These are phyloP conservation scores for Drosophila mettleri DNA, from an alignment of 2,888 invertebrate species.

Conservation along the genomic window DNA sequence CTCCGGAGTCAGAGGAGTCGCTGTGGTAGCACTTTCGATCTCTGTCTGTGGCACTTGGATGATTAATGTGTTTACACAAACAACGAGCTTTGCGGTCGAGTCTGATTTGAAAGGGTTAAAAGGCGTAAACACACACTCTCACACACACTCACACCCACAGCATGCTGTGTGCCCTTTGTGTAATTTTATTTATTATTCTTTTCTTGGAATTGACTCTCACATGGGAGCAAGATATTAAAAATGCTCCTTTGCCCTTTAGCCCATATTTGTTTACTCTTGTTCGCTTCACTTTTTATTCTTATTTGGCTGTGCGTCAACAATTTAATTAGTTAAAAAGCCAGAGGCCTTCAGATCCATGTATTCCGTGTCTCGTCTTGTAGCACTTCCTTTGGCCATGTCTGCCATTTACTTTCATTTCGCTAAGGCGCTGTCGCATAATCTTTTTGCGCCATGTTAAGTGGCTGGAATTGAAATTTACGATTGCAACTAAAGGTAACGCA, in stretches of 20 bases:
- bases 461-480: slow-evolving; percentile 79
- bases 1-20: slow-evolving; percentile 19
- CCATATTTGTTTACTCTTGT: slow-evolving; percentile 30
- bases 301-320: slow-evolving; percentile 60
- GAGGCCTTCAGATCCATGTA: slow-evolving; percentile 24
- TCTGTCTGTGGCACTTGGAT: slow-evolving; percentile 81
- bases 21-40: slow-evolving; percentile 75
- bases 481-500: slow-evolving; percentile 65
- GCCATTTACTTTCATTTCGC: slow-evolving; percentile 74
- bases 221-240: slow-evolving; percentile 60
- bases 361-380: slow-evolving; percentile 24
- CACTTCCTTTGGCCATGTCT: slow-evolving; percentile 36
- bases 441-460: slow-evolving; percentile 70
- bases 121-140: slow-evolving; percentile 71
- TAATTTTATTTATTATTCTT: slow-evolving; percentile 76
- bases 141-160: slow-evolving; percentile 12
- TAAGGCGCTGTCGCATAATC: slow-evolving; percentile 73
- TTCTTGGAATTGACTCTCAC: slow-evolving; percentile 69
- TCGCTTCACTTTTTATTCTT: slow-evolving; percentile 27
- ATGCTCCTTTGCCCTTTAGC: slow-evolving; percentile 43
- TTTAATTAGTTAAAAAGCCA: slow-evolving; percentile 72
- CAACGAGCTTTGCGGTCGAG: slow-evolving; percentile 77
- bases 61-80: slow-evolving; percentile 80
- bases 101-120: slow-evolving; percentile 80
- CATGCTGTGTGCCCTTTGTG: slow-evolving; percentile 35